phyloP scores from a whole-genome alignment of 2,113 vertebrate species.

The Trematocara macrostoma region DNA sequence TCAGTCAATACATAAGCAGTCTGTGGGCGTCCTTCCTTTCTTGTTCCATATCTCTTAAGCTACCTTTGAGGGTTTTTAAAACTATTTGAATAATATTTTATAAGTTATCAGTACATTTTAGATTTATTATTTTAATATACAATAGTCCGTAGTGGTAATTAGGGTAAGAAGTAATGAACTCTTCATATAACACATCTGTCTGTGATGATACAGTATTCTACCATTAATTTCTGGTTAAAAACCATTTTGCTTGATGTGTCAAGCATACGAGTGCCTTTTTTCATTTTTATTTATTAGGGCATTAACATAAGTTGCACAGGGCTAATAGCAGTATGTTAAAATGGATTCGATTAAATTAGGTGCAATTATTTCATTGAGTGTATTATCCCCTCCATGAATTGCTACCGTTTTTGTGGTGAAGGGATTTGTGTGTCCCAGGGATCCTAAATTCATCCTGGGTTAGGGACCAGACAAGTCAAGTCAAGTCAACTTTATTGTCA shows the following conservation, averaged over 20 bases:
- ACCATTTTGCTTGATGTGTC: rapidly evolving
- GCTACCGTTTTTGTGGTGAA: background rate
- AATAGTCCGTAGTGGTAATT: background rate
- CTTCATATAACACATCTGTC: background rate
- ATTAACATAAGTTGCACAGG: background rate
- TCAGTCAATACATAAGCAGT: background rate
- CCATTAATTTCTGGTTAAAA: background rate
- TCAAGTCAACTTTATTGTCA: too few relatives aligned
- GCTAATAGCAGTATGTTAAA: background rate
- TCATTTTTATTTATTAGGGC: rapidly evolving
- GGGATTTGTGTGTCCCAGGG: background rate
- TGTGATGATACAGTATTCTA: background rate
- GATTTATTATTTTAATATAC: background rate
- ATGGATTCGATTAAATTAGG: background rate
- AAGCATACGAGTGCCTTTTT: background rate
- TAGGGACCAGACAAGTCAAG: background rate
- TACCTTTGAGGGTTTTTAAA: background rate
- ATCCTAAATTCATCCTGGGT: background rate
- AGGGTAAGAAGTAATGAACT: background rate
- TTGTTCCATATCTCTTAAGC: background rate
- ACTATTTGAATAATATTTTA: background rate
- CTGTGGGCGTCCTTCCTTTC: background rate
- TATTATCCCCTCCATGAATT: background rate
- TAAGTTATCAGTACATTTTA: background rate
- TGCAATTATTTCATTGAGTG: too few relatives aligned